Conservation (phyloP, 2,113 vertebrate genomes). For the Ranitomeya variabilis region DNA sequence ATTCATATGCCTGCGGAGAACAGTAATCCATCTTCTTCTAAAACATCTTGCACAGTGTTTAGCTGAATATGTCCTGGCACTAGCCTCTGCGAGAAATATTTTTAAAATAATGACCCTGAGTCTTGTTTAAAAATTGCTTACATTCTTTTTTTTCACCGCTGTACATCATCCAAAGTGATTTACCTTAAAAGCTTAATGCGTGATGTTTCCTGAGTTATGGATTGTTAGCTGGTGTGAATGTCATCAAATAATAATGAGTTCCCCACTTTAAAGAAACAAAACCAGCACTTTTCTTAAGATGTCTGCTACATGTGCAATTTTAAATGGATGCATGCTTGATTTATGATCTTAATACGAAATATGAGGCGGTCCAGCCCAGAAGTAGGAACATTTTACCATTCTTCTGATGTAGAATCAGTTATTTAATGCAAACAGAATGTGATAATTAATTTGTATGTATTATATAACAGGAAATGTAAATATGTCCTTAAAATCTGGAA, state of each 20-base stretch:
- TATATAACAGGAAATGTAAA: not conserved
- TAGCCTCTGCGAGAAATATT: slow-evolving; percentile 32
- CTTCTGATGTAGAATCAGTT: not conserved
- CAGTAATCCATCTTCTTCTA: slow-evolving; percentile 35
- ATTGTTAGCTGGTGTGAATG: slow-evolving; percentile 55
- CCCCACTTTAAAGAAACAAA: slow-evolving; percentile 53
- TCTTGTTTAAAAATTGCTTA: slow-evolving; percentile 55
- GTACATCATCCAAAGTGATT: slow-evolving; percentile 52
- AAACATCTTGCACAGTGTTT: slow-evolving; percentile 5
- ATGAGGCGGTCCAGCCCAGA: slow-evolving; percentile 26
- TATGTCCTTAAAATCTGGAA: not conserved
- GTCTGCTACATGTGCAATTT: slow-evolving; percentile 50
- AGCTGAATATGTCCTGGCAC: slow-evolving; percentile 11
- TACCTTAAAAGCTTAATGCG: slow-evolving; percentile 55
- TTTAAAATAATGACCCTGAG: slow-evolving; percentile 42
- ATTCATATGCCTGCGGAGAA: not conserved
- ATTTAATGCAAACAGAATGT: not conserved
- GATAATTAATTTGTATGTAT: not conserved
- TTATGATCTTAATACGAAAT: slow-evolving; percentile 40
- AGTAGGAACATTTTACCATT: not conserved
- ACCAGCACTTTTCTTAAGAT: slow-evolving; percentile 49
- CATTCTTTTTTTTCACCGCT: slow-evolving; percentile 13
- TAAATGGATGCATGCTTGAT: slow-evolving; percentile 46
- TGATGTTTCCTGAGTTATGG: slow-evolving; percentile 52
- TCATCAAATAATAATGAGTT: slow-evolving; percentile 58